These are phyloP conservation scores for Invenusta paracnida DNA, from an alignment of 2,888 invertebrate species.

Conservation along the genomic window DNA sequence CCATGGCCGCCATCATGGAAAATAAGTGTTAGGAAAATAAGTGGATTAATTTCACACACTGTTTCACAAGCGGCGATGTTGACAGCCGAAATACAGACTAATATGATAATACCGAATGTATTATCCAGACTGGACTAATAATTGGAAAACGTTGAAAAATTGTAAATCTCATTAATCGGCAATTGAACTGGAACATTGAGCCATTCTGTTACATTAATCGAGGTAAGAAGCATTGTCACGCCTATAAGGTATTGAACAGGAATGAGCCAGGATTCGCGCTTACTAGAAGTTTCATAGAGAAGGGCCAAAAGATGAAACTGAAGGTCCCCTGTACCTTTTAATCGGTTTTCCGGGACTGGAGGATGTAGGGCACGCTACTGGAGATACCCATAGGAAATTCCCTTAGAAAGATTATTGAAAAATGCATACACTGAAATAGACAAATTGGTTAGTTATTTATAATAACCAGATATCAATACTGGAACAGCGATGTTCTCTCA, in stretches of 20 bases:
- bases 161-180: constrained; percentile 70
- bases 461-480: too few relatives aligned
- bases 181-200: constrained; percentile 65
- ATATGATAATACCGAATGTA: too few relatives aligned
- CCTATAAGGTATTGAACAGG: constrained; percentile 82
- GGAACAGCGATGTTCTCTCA: too few relatives aligned
- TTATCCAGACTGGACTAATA: too few relatives aligned
- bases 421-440: neutral
- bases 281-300: constrained; percentile 81
- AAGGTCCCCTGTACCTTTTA: constrained; percentile 80
- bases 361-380: constrained; percentile 86
- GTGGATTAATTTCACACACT: too few relatives aligned
- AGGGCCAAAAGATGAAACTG: constrained; percentile 87
- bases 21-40: too few relatives aligned
- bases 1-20: too few relatives aligned
- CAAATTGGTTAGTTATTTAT: too few relatives aligned
- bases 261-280: constrained; percentile 82
- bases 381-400: constrained; percentile 87
- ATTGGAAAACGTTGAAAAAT: too few relatives aligned
- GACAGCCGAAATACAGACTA: too few relatives aligned
- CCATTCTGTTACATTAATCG: constrained; percentile 60
- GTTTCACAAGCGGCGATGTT: too few relatives aligned
- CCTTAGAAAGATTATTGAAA: constrained; percentile 62
- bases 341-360: constrained; percentile 73
- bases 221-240: constrained; percentile 79